Conservation (phyloP, 2,113 vertebrate species). For the Rhynchomys soricoides region DNA sequence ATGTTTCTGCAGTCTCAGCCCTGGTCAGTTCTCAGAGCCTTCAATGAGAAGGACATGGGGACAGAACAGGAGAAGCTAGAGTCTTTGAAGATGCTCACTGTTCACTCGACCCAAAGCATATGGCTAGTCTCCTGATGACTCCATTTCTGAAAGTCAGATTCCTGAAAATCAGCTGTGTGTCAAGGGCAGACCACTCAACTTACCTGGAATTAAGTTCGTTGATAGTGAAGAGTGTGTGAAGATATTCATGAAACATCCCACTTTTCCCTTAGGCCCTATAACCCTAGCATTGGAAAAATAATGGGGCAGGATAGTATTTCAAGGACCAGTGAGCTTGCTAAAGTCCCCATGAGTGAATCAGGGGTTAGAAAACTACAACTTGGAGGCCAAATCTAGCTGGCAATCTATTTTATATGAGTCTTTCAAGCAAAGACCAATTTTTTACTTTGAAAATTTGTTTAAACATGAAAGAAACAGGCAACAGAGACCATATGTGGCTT, state of each 20-base stretch:
- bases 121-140: background rate
- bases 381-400: background rate
- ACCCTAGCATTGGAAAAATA: background rate
- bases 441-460: background rate
- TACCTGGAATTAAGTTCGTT: background rate
- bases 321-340: background rate
- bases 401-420: background rate
- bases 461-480: background rate
- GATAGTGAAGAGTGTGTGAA: background rate
- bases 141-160: background rate
- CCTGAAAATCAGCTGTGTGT: slow-evolving; percentile 1
- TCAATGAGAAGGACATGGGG: background rate
- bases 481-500: background rate
- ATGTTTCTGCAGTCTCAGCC: background rate
- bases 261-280: background rate
- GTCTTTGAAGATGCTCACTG: background rate
- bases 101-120: background rate
- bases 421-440: background rate
- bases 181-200: background rate
- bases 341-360: background rate
- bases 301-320: background rate
- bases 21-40: background rate
- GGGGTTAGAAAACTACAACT: background rate
- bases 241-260: background rate
- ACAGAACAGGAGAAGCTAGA: background rate